phyloP scores from a whole-genome alignment of 2,797 vertebrate genomes.

The Pangasius sanitwongsei region DNA sequence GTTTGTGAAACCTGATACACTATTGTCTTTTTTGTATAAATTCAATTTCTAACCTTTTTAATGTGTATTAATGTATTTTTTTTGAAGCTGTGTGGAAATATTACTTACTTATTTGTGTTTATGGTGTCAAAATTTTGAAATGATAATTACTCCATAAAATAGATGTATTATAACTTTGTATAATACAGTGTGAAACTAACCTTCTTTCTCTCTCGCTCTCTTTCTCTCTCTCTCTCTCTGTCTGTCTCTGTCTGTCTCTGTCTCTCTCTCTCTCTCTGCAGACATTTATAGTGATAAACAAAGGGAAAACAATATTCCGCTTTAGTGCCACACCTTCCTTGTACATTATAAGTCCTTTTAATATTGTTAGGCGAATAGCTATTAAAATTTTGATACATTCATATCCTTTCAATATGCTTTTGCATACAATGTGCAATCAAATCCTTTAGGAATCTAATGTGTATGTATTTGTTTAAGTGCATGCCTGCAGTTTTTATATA shows the following conservation, averaged over 20 bases:
- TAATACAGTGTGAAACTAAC: constrained; percentile 43
- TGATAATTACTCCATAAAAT: background rate
- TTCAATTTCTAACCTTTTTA: background rate
- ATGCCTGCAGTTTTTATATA: constrained; percentile 19
- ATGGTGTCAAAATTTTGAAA: background rate
- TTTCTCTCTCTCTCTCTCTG: background rate
- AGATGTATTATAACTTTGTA: background rate
- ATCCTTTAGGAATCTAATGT: constrained; percentile 21
- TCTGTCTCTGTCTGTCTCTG: constrained; percentile 45
- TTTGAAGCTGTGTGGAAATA: background rate
- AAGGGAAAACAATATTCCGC: constrained; percentile 99
- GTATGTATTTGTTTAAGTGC: constrained; percentile 34
- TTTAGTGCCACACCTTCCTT: constrained; percentile 99
- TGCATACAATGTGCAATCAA: background rate
- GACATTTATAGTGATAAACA: constrained; percentile 99
- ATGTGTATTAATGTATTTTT: background rate
- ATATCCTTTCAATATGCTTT: constrained; percentile 66
- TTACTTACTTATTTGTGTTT: background rate
- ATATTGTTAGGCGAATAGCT: constrained; percentile 95
- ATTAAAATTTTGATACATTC: constrained; percentile 99
- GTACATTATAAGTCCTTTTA: constrained; percentile 99
- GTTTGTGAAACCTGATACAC: background rate
- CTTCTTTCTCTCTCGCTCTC: background rate
- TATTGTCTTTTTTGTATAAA: background rate
- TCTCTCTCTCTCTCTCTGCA: constrained; percentile 78